Base-by-base conservation (phyloP, 2,888 invertebrate species). In the Thera obeliscata region DNA sequence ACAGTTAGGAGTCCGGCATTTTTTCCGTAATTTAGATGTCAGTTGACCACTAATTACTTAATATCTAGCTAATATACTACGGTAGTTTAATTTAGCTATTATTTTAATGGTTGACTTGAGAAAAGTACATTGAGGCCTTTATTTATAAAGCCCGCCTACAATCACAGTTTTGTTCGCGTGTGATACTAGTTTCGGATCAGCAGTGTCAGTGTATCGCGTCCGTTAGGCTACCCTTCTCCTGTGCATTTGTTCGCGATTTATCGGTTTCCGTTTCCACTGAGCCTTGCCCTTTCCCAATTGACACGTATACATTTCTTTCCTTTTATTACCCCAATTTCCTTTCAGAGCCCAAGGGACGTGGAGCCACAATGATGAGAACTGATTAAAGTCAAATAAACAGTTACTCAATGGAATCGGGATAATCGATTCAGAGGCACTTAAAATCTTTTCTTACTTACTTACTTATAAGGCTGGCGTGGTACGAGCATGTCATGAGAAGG, bases 161-260 rank as follows among this genome's bases (percentile, higher is more conserved):
- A 6, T 8, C 43, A 8, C 8, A 43, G 43, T 43, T 6, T 43
- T 46, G 9, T 9, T 46, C 43, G 43, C 9, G 9, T 46, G 8
- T 43, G 7, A 43, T 43, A 3, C 5, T 38, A 1, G 43, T 3
- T 46, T 9, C 43, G 7, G 9, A 52, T 12, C 12, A 46, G 49
- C 22, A n/a, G 66, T 65, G 61, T 59, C 46, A 8, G 43, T 46
- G 43, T 46, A 46, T 46, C 43, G 56, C 35, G 56, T 61, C 55
- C 36, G 38, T 61, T 61, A 58, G 38, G 67, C 67, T 72, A 67
- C 69, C 66, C 61, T 70, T 70, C 63, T 67, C 61, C 69, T 64
- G 61, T 69, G 64, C 72, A 72, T 71, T 74, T 72, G 71, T 71
- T 65, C 66, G 69, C 71, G 70, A 74, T 74, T 72, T 71, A 74